Evolutionary conservation across 2,888 invertebrate genomes (phyloP).

Genomic region (Hirtodrosophila trivittata): DNA sequence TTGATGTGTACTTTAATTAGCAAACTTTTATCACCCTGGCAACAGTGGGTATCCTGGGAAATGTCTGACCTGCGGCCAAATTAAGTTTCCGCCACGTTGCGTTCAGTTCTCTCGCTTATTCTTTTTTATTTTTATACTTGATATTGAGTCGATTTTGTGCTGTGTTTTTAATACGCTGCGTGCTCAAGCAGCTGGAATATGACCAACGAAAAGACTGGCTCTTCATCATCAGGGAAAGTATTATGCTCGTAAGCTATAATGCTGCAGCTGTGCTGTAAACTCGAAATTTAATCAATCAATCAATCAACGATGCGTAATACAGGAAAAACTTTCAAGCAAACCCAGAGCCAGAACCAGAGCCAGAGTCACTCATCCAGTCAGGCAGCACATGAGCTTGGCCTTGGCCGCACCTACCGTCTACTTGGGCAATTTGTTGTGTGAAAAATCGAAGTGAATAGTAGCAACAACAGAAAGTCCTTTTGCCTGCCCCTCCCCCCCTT

Average conservation of each 20-base stretch:
- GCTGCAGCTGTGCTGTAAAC: slow-evolving; percentile 37
- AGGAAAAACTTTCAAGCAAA: slow-evolving; percentile 30
- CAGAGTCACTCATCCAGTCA: slow-evolving; percentile 1
- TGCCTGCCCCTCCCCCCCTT: slow-evolving; percentile 8
- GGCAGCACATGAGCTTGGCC: slow-evolving; percentile 36
- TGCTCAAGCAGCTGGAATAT: slow-evolving; percentile 56
- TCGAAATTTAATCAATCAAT: slow-evolving; percentile 61
- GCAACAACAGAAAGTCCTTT: slow-evolving; percentile 3
- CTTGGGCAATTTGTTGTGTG: slow-evolving; percentile 30
- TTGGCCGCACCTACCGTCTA: slow-evolving; percentile 10
- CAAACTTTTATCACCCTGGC: slow-evolving; percentile 63
- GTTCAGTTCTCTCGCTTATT: slow-evolving; percentile 18
- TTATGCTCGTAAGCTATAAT: neutral
- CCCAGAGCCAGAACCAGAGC: neutral
- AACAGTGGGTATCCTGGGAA: slow-evolving; percentile 46
- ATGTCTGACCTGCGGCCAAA: slow-evolving; percentile 44
- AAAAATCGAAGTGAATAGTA: slow-evolving; percentile 31
- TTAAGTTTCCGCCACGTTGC: slow-evolving; percentile 51
- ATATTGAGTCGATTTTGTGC: neutral
- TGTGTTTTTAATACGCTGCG: slow-evolving; percentile 39
- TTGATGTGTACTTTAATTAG: slow-evolving; percentile 55
- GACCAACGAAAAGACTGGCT: slow-evolving; percentile 19
- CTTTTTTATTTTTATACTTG: slow-evolving; percentile 6
- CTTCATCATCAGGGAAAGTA: slow-evolving; percentile 15
- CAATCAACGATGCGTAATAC: slow-evolving; percentile 53